These are phyloP conservation scores for Karalla daura DNA, from an alignment of 2,797 vertebrate genomes.

Conservation along the genomic window DNA sequence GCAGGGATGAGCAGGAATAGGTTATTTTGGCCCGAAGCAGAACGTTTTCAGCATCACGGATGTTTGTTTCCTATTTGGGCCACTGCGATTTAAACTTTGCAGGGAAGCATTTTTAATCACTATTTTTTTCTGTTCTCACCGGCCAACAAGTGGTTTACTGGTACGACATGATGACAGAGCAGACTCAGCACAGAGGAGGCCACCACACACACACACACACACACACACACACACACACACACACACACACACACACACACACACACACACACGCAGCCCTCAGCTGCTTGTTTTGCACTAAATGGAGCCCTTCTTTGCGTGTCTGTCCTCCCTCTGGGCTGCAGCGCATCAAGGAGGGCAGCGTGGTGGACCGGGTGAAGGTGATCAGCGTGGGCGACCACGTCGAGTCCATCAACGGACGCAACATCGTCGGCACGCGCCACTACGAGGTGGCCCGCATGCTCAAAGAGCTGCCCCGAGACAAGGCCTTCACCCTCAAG, in stretches of 20 bases:
- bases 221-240: background rate
- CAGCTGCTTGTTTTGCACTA: background rate
- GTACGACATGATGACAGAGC: background rate
- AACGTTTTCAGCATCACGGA: slow-evolving; percentile 2
- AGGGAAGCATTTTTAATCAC: slow-evolving; percentile 2
- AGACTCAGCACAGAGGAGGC: background rate
- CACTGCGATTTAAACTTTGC: background rate
- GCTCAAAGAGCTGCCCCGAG: slow-evolving; percentile 91
- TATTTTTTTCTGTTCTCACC: background rate
- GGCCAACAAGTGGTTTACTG: slow-evolving; percentile 15
- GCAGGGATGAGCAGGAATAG: too few relatives aligned
- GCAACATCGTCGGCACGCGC: slow-evolving; percentile 86
- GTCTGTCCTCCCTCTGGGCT: background rate
- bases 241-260: background rate
- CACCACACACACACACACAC: background rate
- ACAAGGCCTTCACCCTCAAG: slow-evolving; percentile 88
- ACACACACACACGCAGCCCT: background rate
- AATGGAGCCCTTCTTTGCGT: background rate
- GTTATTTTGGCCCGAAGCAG: too few relatives aligned
- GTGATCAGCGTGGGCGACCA: slow-evolving; percentile 93
- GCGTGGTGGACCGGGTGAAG: slow-evolving; percentile 89
- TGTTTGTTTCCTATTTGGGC: slow-evolving; percentile 3
- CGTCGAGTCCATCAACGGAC: slow-evolving; percentile 93
- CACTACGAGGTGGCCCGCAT: slow-evolving; percentile 96
- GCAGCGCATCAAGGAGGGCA: slow-evolving; percentile 94